Evolutionary conservation across 1,140 invertebrate species (phyloP), one percentile per base, ranked within the genome.

Genomic region (Pseudomyrmex cubaensis): DNA sequence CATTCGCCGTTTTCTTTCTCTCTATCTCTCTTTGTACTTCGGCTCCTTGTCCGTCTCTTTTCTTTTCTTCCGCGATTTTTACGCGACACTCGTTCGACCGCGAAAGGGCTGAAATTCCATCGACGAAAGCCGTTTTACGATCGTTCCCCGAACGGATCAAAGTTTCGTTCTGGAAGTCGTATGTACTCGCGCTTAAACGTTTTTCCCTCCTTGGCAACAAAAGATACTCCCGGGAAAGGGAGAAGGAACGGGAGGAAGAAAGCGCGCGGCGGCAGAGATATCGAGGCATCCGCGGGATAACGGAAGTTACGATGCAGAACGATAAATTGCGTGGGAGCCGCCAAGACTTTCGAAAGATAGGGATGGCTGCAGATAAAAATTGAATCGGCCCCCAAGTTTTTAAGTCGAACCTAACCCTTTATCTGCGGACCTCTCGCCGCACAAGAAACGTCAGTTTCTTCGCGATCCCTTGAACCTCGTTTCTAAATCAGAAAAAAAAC

Each of bases 101-200:
- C 72, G 20, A 56, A 44, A 56, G 66, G 35, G 52, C 56, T 72
- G 64, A 76, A 84, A 87, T 88, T 88, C 85, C 75, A 82, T 50
- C 54, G 64, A 35, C 82, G 44, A 44, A 76, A 52, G 46, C 67
- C 69, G 63, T 76, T 87, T 88, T 83, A 83, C 56, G 73, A 74
- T 2, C 48, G 56, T 22, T 66, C n/a, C 22, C 20, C 44, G n/a
- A 54, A 22, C 56, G 80, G 85, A 86, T 87, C 74, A 70, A 87
- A 87, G 82, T 87, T 87, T 87, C 82, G 48, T 15, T 54, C 59
- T 82, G 56, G 72, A 83, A 62, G 69, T 64, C 59, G 12, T 52
- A 62, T 35, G 20, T 74, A 25, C 56, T 78, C 35, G 44, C 69
- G 77, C 10, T 85, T 70, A 72, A 85, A 85, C 84, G 64, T 57